A percentile compares a stretch with the other conserved stretches of the same genome.
phyloP scores from a whole-genome alignment of 2,888 invertebrate genomes.

The Cecidostiba fungosa region DNA sequence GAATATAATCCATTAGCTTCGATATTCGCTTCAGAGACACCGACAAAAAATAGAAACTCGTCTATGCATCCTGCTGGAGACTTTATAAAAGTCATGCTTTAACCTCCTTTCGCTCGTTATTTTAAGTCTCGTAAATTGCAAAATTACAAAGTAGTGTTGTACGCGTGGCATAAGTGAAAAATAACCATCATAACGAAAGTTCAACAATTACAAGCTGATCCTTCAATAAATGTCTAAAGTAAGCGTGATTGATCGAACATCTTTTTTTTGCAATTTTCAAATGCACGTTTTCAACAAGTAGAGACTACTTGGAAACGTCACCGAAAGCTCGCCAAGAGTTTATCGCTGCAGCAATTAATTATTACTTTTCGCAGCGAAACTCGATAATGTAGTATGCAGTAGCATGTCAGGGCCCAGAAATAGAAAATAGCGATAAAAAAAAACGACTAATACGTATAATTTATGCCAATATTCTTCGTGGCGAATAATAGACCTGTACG shows the following conservation, averaged over 20 bases:
- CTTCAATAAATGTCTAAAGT: neutral
- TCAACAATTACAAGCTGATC: constrained; percentile 16
- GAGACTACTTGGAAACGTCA: neutral
- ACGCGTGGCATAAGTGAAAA: neutral
- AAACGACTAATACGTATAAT: constrained; percentile 41
- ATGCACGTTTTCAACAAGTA: neutral
- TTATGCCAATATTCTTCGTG: constrained; percentile 37
- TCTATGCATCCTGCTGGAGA: constrained; percentile 28
- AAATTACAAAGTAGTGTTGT: constrained; percentile 14
- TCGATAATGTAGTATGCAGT: constrained; percentile 34
- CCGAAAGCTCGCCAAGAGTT: neutral
- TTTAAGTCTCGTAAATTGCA: constrained; percentile 39
- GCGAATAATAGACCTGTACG: constrained; percentile 25
- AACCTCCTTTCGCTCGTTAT: constrained; percentile 49
- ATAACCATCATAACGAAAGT: constrained; percentile 17
- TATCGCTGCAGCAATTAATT: constrained; percentile 19
- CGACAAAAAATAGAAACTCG: constrained; percentile 1
- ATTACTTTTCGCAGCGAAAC: constrained; percentile 26
- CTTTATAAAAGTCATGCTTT: constrained; percentile 11
- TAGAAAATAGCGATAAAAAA: constrained; percentile 43
- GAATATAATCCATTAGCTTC: constrained; percentile 37
- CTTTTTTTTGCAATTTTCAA: neutral
- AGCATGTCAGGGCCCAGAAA: constrained; percentile 39
- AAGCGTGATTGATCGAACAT: neutral
- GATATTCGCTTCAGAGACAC: neutral